Evolutionary conservation across 1,140 invertebrate genomes (phyloP), one percentile per base, ranked within the genome.

Genomic region (Drosophila hydei): DNA sequence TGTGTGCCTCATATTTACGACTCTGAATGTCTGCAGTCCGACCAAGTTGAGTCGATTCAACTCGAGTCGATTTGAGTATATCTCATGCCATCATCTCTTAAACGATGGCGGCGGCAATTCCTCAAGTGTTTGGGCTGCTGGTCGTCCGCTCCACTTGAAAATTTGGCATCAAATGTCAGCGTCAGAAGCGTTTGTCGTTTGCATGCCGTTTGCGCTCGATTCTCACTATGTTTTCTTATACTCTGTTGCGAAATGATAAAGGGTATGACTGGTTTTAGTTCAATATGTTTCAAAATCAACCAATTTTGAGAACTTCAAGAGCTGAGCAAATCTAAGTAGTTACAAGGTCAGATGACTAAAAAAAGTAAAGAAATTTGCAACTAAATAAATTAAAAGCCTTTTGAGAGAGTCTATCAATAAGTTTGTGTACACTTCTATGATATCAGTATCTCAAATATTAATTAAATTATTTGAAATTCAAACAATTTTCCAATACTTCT

Each of bases 81-180:
- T 88, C 84, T 89, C 75, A 88, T 79, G 83, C 84, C 83, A 79
- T 83, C 79, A 88, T 88, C 78, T 88, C 65, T 83, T 89, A 83
- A 88, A 88, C 83, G 84, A 83, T 75, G 77, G 69, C 75, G 79
- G 75, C 84, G 83, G 83, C 83, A 89, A 88, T 88, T 88, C 75
- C 83, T 88, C 83, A 88, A 88, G 83, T 88, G 79, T 89, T 87
- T 88, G 73, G 75, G 71, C 81, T 80, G 80, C 80, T 75, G 70
- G 42, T 56, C 43, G 69, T 67, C 55, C 75, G 75, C 61, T 78
- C 83, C 84, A 88, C 83, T 88, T 83, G 83, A 89, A 89, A 88
- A 88, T 88, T 88, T 79, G 83, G 83, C 83, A 88, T 88, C 83
- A 89, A 88, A 88, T 89, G 83, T 88, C 83, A 88, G 83, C 78